Conservation (phyloP, 2,113 vertebrate species). For the Onychorhynchus coronatus region DNA sequence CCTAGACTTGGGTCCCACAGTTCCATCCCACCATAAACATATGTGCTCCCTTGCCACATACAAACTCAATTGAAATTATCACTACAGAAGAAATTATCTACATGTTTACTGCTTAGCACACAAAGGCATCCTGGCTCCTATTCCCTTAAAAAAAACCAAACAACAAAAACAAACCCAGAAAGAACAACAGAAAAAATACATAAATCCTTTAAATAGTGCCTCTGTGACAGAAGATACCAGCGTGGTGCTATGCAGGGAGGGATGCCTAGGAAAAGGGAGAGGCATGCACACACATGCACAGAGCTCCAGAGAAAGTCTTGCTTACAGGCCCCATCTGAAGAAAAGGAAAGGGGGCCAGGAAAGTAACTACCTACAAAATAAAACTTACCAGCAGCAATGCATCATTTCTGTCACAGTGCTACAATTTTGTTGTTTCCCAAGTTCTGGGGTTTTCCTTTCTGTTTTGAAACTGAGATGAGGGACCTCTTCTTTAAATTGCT, state of each 20-base stretch:
- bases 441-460: neutral
- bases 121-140: neutral
- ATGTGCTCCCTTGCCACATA: accelerated
- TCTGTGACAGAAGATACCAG: neutral
- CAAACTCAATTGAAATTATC: neutral
- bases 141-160: neutral
- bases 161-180: neutral
- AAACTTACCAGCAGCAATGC: neutral
- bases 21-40: neutral
- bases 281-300: neutral
- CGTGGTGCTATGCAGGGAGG: neutral
- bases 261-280: neutral
- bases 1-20: neutral
- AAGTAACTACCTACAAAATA: neutral
- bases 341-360: neutral
- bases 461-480: neutral
- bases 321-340: neutral
- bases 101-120: neutral
- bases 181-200: neutral
- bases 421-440: neutral
- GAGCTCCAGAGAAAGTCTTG: neutral
- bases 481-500: neutral
- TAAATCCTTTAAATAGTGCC: neutral
- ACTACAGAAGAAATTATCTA: neutral
- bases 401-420: neutral